These are phyloP conservation scores for Pyralis farinalis DNA, from an alignment of 2,888 invertebrate species.

Conservation along the genomic window DNA sequence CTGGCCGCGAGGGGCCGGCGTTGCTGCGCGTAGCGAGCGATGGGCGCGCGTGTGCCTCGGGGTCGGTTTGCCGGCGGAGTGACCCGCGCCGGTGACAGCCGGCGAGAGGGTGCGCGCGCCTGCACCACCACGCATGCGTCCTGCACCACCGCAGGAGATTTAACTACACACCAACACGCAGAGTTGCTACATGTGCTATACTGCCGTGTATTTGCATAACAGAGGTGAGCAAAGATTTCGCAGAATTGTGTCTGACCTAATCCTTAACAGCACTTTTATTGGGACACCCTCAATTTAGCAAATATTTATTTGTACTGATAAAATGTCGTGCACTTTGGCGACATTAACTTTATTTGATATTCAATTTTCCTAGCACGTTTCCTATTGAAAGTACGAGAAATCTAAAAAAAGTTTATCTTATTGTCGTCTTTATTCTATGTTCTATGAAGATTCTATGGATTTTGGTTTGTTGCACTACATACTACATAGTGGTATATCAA, in stretches of 20 bases:
- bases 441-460: no score
- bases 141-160: slow-evolving; percentile 36
- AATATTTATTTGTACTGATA: no score
- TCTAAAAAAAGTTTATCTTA: no score
- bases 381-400: no score
- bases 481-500: no score
- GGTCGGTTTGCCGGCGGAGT: slow-evolving; percentile 74
- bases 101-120: slow-evolving; percentile 50
- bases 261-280: not conserved
- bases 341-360: no score
- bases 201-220: slow-evolving; percentile 28
- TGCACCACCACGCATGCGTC: slow-evolving; percentile 66
- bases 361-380: no score
- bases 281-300: not conserved
- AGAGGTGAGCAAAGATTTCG: slow-evolving; percentile 30
- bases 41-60: slow-evolving; percentile 65
- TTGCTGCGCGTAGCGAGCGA: slow-evolving; percentile 67
- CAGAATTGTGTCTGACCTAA: slow-evolving; percentile 15
- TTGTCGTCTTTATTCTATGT: no score
- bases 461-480: slow-evolving; percentile 17
- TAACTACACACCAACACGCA: slow-evolving; percentile 37
- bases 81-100: slow-evolving; percentile 49
- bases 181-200: slow-evolving; percentile 37
- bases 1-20: slow-evolving; percentile 77
- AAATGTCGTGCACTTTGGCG: no score